phyloP scores from a whole-genome alignment of 2,888 invertebrate genomes.

The Antheraea assamensis region DNA sequence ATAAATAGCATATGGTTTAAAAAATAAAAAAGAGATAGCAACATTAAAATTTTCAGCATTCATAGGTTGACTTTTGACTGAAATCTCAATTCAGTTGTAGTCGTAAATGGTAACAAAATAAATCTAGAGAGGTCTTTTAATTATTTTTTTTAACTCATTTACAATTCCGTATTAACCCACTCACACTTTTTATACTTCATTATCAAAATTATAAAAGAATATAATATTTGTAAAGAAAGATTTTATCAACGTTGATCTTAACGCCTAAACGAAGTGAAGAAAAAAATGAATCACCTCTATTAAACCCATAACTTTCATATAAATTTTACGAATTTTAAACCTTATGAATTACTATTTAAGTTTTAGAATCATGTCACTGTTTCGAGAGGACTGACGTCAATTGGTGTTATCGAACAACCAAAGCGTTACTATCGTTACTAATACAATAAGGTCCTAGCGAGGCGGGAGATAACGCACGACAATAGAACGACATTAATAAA shows the following conservation, averaged over 20 bases:
- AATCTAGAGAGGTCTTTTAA: too few species aligned
- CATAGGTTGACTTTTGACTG: too few species aligned
- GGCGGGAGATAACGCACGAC: conserved; percentile 36
- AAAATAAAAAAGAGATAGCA: too few species aligned
- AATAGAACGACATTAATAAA: conserved; percentile 32
- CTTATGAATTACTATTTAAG: not conserved
- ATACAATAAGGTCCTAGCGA: conserved; percentile 36
- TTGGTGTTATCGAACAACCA: conserved; percentile 15
- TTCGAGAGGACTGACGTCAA: conserved; percentile 8
- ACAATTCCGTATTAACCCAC: too few species aligned
- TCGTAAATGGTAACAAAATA: too few species aligned
- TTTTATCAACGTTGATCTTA: not conserved
- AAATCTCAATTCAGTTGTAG: too few species aligned
- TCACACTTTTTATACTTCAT: too few species aligned
- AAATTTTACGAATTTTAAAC: conserved; percentile 4
- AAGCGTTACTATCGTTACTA: conserved; percentile 16
- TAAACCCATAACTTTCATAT: conserved; percentile 1
- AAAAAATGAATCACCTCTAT: conserved; percentile 3
- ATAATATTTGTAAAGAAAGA: not conserved
- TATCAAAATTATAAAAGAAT: too few species aligned
- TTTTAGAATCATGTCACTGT: not conserved
- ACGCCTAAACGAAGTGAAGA: not conserved
- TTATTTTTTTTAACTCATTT: too few species aligned
- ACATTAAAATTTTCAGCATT: too few species aligned
- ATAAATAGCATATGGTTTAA: too few species aligned